Conservation (phyloP, 1,140 invertebrate genomes). For the Zaprionus ornatus region DNA sequence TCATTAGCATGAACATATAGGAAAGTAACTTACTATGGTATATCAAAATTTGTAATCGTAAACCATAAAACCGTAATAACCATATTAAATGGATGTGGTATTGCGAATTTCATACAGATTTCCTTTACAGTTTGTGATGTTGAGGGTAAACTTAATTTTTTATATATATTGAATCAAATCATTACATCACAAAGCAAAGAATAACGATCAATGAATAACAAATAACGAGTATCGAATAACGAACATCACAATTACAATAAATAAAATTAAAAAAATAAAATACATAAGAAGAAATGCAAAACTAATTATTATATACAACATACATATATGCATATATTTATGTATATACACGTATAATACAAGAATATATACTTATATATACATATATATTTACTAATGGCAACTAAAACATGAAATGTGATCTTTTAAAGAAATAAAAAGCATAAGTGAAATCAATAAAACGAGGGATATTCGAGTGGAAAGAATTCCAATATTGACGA, state of each 20-base stretch:
- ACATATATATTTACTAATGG: constrained; percentile 75
- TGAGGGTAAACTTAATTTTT: constrained; percentile 57
- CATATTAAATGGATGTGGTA: constrained; percentile 27
- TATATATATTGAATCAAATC: constrained; percentile 43
- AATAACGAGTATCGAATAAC: constrained; percentile 2
- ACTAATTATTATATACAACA: constrained; percentile 68
- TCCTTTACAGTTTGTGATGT: constrained; percentile 43
- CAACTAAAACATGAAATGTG: constrained; percentile 83
- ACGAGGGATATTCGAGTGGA: constrained; percentile 25
- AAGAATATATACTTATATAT: constrained; percentile 62
- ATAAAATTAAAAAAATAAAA: constrained; percentile 55
- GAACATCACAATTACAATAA: constrained; percentile 44
- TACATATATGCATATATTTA: constrained; percentile 75
- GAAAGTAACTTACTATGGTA: constrained; percentile 7
- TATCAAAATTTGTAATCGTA: constrained; percentile 68
- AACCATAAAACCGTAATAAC: constrained; percentile 49
- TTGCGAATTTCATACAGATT: constrained; percentile 35
- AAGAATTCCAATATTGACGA: constrained; percentile 31
- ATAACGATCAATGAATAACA: constrained; percentile 14
- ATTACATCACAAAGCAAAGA: constrained; percentile 9
- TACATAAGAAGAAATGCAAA: constrained; percentile 36
- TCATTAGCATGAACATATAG: constrained; percentile 15
- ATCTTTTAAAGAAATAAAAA: constrained; percentile 82
- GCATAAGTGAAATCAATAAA: constrained; percentile 62
- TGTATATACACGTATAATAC: constrained; percentile 69